These are phyloP conservation scores for Ranitomeya imitator DNA, from an alignment of 2,113 vertebrate genomes.

Conservation along the genomic window DNA sequence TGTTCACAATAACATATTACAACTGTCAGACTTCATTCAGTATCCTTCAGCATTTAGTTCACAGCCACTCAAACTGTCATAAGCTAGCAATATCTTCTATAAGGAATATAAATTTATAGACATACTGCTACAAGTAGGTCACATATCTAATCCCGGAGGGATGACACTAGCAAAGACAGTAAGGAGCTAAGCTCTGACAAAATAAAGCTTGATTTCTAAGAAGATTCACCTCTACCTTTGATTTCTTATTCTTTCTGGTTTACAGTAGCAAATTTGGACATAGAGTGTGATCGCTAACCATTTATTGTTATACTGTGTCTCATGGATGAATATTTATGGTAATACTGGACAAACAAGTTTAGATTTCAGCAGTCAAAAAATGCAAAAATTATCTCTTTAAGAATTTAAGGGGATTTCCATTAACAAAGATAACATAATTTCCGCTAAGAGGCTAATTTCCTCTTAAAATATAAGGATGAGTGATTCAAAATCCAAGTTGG, in stretches of 20 bases:
- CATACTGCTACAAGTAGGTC: constrained; percentile 53
- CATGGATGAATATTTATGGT: background rate
- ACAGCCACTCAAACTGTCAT: constrained; percentile 54
- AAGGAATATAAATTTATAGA: constrained; percentile 55
- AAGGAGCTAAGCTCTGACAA: background rate
- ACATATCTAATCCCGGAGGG: constrained; percentile 45
- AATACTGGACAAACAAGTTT: too few relatives aligned
- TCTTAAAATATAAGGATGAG: too few relatives aligned
- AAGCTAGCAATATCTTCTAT: constrained; percentile 49
- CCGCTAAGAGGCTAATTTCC: too few relatives aligned
- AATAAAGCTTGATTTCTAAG: background rate
- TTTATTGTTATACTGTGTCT: background rate
- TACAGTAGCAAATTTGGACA: background rate
- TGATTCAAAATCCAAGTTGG: too few relatives aligned
- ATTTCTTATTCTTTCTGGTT: background rate
- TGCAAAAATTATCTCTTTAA: too few relatives aligned
- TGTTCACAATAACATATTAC: constrained; percentile 50
- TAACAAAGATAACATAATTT: too few relatives aligned
- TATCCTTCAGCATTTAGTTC: constrained; percentile 50
- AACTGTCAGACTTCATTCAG: constrained; percentile 55
- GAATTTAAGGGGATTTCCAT: too few relatives aligned
- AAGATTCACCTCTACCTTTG: background rate
- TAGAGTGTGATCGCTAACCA: background rate
- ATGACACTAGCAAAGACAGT: constrained; percentile 26
- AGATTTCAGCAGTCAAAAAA: too few relatives aligned